These are phyloP conservation scores for Gobius niger DNA, from an alignment of 2,113 vertebrate genomes.

Conservation along the genomic window DNA sequence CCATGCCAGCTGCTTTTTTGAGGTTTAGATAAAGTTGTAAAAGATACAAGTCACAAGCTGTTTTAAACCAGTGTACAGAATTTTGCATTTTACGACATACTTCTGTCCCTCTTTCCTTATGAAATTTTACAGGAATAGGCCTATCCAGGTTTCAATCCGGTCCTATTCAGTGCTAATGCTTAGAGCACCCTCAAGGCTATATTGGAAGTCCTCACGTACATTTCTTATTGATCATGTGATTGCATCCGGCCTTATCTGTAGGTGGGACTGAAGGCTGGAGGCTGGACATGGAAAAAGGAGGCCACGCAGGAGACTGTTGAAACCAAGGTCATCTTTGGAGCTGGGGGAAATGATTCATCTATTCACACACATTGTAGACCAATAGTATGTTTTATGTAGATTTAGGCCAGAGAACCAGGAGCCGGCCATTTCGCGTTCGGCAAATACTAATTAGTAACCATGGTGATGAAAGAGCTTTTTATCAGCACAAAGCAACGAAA, in stretches of 20 bases:
- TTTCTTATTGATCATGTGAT: constrained; percentile 63
- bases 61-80: too few species aligned
- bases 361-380: constrained; percentile 22
- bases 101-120: too few species aligned
- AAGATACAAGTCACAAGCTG: too few species aligned
- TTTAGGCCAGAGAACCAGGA: constrained; percentile 17
- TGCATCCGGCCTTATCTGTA: constrained; percentile 47
- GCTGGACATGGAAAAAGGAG: constrained; percentile 30
- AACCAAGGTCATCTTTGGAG: constrained; percentile 52
- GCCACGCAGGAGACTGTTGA: constrained; percentile 40
- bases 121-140: background rate
- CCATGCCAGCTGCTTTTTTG: too few species aligned
- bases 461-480: constrained; percentile 36
- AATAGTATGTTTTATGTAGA: constrained; percentile 13
- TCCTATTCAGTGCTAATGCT: constrained; percentile 21
- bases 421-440: constrained; percentile 29
- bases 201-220: constrained; percentile 32
- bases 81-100: too few species aligned
- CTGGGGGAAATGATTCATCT: constrained; percentile 50
- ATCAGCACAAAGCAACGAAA: constrained; percentile 32
- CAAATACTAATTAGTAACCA: constrained; percentile 59
- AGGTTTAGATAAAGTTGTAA: too few species aligned
- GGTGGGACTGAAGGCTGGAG: constrained; percentile 14
- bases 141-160: constrained; percentile 3
- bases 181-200: constrained; percentile 12